Conservation (phyloP, 2,113 vertebrate genomes). For the Leptodactylus fuscus region DNA sequence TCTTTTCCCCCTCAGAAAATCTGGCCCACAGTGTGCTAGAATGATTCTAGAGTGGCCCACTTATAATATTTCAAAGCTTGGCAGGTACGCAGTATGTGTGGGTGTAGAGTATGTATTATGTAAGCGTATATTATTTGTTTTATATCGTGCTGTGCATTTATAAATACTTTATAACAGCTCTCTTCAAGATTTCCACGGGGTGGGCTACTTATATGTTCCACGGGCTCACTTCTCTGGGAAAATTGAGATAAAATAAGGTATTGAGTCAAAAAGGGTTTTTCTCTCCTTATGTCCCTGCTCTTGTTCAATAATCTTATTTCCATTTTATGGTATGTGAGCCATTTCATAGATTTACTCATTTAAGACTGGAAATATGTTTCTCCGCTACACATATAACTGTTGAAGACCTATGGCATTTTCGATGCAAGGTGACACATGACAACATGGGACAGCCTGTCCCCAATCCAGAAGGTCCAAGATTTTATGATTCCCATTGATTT, state of each 20-base stretch:
- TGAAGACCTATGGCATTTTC: background rate
- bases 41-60: conserved; percentile 32
- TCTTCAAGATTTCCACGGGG: conserved; percentile 6
- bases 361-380: background rate
- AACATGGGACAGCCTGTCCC: background rate
- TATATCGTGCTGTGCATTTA: conserved; percentile 34
- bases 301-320: background rate
- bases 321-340: background rate
- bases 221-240: background rate
- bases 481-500: background rate
- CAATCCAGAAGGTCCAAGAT: background rate
- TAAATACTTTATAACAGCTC: conserved; percentile 27
- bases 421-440: background rate
- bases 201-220: background rate
- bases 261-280: background rate
- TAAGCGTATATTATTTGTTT: conserved; percentile 47
- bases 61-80: conserved; percentile 16
- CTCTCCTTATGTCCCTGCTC: background rate
- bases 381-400: background rate
- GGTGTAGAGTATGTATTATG: conserved; percentile 24
- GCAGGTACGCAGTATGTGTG: conserved; percentile 19
- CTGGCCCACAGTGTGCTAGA: background rate
- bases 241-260: background rate
- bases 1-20: background rate
- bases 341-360: background rate